Percentiles rank a stretch among this genome's conserved stretches.
phyloP scores from a whole-genome alignment of 2,113 vertebrate genomes.

The Mustela lutreola region DNA sequence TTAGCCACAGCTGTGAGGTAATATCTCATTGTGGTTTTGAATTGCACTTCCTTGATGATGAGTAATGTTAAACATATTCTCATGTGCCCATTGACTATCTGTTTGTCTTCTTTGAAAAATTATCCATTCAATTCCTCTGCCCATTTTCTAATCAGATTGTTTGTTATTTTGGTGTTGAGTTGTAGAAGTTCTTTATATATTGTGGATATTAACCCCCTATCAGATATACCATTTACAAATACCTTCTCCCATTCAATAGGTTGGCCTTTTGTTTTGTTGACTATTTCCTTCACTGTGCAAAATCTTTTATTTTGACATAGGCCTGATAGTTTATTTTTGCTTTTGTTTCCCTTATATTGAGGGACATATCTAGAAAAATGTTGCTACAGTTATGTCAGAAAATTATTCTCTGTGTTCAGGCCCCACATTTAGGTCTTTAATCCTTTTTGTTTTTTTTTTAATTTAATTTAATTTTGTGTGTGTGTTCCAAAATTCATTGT shows the following conservation, averaged over 20 bases:
- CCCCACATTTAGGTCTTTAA: background rate
- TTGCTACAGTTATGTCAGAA: background rate
- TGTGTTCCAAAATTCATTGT: too few relatives aligned
- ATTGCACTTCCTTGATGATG: too few relatives aligned
- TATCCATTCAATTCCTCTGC: too few relatives aligned
- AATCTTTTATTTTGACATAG: background rate
- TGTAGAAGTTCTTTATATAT: too few relatives aligned
- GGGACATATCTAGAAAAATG: background rate
- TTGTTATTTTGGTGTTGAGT: too few relatives aligned
- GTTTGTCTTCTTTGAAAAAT: too few relatives aligned
- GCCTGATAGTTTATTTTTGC: background rate
- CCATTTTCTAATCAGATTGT: too few relatives aligned
- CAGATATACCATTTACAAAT: background rate
- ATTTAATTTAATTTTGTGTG: background rate
- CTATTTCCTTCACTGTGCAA: background rate
- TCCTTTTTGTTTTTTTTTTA: background rate
- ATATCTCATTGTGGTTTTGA: background rate
- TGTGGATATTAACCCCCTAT: too few relatives aligned
- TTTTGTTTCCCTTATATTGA: background rate
- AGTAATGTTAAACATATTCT: too few relatives aligned
- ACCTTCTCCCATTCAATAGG: background rate
- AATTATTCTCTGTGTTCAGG: background rate
- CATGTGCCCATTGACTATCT: too few relatives aligned
- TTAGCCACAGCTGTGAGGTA: background rate
- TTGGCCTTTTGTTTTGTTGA: background rate